A percentile compares a stretch with the other conserved stretches of the same genome.
Conservation (phyloP, 2,888 invertebrate species). For the Pammene fasciana region DNA sequence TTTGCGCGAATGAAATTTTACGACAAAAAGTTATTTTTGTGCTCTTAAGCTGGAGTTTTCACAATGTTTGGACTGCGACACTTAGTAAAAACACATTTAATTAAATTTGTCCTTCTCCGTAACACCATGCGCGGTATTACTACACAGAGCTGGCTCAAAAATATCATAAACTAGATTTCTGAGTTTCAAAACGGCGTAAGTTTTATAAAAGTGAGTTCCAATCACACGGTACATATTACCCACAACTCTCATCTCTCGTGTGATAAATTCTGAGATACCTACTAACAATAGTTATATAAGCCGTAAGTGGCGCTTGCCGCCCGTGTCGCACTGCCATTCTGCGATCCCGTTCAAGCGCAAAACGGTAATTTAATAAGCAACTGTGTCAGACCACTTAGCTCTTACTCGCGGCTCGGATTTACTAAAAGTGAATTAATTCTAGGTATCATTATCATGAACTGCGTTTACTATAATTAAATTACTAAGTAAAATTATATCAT, state of each 20-base stretch:
- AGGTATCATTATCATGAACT: neutral
- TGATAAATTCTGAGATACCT: neutral
- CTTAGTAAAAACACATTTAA: neutral
- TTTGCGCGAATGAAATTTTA: slow-evolving; percentile 6
- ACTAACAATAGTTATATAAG: neutral
- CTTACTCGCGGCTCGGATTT: slow-evolving; percentile 21
- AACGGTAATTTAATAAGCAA: slow-evolving; percentile 38
- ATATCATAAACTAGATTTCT: neutral
- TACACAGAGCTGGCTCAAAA: neutral
- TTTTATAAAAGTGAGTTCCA: neutral
- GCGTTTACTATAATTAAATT: neutral
- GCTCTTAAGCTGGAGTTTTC: neutral
- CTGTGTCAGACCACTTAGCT: slow-evolving; percentile 30
- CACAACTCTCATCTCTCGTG: neutral
- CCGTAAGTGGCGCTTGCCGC: neutral
- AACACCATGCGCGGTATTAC: neutral
- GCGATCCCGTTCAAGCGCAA: slow-evolving; percentile 27
- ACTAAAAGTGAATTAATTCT: slow-evolving; percentile 13
- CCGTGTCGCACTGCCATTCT: slow-evolving; percentile 1
- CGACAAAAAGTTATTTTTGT: neutral
- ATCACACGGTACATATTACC: neutral
- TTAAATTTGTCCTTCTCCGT: neutral
- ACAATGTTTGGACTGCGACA: neutral
- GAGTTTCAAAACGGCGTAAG: neutral
- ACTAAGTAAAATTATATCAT: neutral